Conservation (phyloP, 30 jellyfish, hydroid and myxozoan genomes). For the Phacellophora camtschatica region DNA sequence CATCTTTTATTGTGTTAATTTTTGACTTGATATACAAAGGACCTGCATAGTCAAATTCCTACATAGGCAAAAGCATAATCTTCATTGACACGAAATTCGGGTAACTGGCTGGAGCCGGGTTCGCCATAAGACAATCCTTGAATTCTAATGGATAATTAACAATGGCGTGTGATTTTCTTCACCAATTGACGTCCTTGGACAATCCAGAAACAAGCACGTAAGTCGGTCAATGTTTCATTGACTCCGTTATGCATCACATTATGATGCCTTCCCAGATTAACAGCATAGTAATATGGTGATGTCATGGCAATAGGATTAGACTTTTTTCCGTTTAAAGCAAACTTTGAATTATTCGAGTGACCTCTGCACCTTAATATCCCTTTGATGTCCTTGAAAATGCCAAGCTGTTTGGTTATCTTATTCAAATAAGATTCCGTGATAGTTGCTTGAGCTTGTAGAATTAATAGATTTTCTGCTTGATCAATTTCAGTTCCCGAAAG, state of each 20-base stretch:
- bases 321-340: background rate
- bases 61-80: background rate
- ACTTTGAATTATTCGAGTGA: background rate
- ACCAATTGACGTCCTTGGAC: background rate
- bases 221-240: background rate
- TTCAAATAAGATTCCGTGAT: background rate
- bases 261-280: background rate
- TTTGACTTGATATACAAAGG: background rate
- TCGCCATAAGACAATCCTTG: background rate
- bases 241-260: background rate
- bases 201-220: background rate
- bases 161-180: background rate
- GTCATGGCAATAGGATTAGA: conserved; percentile 1
- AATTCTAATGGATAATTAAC: background rate
- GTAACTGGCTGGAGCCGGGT: background rate
- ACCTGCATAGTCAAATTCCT: conserved; percentile 21
- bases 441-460: background rate
- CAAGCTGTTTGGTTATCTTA: background rate
- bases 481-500: background rate
- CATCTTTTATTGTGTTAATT: background rate
- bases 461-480: background rate
- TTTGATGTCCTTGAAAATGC: background rate
- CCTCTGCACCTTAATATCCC: conserved; percentile 11
- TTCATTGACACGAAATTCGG: background rate
- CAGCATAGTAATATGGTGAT: background rate